Base-by-base conservation (phyloP, 2,797 vertebrate genomes). In the Galago senegalensis region DNA sequence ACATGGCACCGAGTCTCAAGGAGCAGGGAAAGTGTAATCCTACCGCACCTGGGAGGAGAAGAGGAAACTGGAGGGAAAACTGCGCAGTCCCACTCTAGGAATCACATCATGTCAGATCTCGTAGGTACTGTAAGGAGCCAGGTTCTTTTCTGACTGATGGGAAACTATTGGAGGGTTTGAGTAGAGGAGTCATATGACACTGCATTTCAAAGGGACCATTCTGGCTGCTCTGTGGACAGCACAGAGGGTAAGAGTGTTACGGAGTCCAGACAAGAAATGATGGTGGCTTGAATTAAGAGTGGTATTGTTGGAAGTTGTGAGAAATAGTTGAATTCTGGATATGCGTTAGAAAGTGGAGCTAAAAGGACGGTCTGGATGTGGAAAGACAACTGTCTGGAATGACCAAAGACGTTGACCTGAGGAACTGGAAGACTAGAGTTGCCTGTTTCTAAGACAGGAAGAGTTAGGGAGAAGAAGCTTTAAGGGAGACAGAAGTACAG, bases 11-110 rank as follows among this genome's bases (percentile, higher is more conserved):
- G 1, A 25, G 56, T 56, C 18, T 53, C n/a, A 87, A 76, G 70
- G 58, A 46, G 13, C 16, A 11, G 73, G 49, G 90, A 82, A 85
- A 63, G 46, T 58, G 3, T 10, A 56, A 31, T 31, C 29, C 21
- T 88, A 69, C 14, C 8, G 31, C 8, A 25, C 37, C 76, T 72
- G 25, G 18, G 72, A 77, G 8, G 13, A 72, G 43, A 91, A 83
- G 0, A 69, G 23, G 76, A 97, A 80, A 87, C 34, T 87, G 63
- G 58, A 73, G 89, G 37, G 73, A 60, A 91, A 88, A 60, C 3
- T 5, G 88, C 46, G 49, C 34, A 58, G 3, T 90, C 58, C 69
- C 31, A 29, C 23, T 94, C 21, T 88, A 69, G 34, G 37, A 43
- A 56, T 75, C 18, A 20, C 9, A 40, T 69, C 70, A 31, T 9